Base-by-base conservation (phyloP, 2,113 vertebrate species). In the Agapornis roseicollis region DNA sequence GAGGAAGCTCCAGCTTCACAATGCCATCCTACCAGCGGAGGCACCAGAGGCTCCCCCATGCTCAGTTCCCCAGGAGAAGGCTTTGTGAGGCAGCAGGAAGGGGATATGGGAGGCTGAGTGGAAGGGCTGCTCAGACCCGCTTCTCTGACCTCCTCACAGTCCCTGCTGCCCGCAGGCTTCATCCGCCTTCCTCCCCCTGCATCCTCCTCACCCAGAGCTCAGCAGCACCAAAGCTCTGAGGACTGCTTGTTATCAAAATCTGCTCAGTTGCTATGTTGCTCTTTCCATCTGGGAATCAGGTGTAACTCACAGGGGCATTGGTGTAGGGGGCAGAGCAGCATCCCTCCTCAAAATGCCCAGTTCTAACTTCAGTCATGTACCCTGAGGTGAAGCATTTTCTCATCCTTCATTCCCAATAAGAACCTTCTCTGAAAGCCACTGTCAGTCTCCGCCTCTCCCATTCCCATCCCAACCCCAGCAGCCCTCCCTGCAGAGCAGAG, bases 231-330 rank as follows among this genome's bases (percentile, higher is more conserved):
- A 91, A 89, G 85, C 55, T 89, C 83, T 23, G 71, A 78, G 80
- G 85, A 79, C 66, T 91, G 80, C 14, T 47, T 11, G 2, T 37
- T 71, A 27, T 69, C 85, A 41, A 74, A 74, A 46, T 53, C 52
- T 17, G 41, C 61, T 80, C 55, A 4, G 0, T 31, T 0, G 0
- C 2, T 80, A 55, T 68, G 90, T 68, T 0, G 0, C 42, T 68
- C 24, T 58, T 78, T 41, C 74, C 68, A n/a, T 46, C 39, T 71
- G 61, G 68, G 69, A 83, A 41, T 90, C 50, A 23, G 83, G 39
- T 87, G 77, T 60, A 18, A 68, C 78, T 95, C 58, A 60, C 28
- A 23, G 83, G 46, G 89, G 83, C 55, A 53, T 9, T 63, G 27
- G 65, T 74, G 50, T 4, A 4, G 49, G 80, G 84, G 80, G 29